These are phyloP conservation scores for Hozukius guyotensis DNA, from an alignment of 2,797 vertebrate genomes.

Conservation along the genomic window DNA sequence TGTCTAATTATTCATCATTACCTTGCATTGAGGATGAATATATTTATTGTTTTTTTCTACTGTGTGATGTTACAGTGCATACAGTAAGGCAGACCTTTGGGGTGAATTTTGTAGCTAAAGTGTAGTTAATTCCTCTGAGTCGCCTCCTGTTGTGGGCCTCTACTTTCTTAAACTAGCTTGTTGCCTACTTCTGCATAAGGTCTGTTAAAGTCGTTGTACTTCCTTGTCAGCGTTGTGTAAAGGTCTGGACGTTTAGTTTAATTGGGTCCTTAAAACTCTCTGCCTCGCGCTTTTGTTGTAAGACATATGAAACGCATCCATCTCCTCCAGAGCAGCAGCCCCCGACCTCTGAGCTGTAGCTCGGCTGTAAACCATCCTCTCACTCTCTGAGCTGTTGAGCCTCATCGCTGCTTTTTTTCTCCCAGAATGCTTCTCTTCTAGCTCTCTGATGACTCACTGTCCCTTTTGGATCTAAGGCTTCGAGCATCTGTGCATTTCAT, in stretches of 20 bases:
- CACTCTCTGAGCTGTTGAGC: conserved; percentile 15
- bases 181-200: conserved; percentile 25
- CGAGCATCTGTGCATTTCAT: conserved; percentile 53
- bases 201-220: conserved; percentile 28
- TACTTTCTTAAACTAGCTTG: not conserved
- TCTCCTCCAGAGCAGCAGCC: conserved; percentile 18
- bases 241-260: conserved; percentile 29
- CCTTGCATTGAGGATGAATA: not conserved
- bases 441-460: conserved; percentile 48
- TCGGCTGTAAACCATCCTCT: conserved; percentile 33
- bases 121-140: not conserved
- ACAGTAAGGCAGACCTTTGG: not conserved
- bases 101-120: not conserved
- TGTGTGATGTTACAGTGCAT: not conserved
- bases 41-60: not conserved
- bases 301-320: conserved; percentile 21
- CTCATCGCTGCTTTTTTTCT: conserved; percentile 8
- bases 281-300: conserved; percentile 7
- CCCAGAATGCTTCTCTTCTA: not conserved
- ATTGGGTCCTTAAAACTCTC: conserved; percentile 32
- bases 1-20: not conserved
- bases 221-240: conserved; percentile 48
- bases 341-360: conserved; percentile 27
- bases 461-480: conserved; percentile 14
- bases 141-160: not conserved